phyloP scores from a whole-genome alignment of 2,113 vertebrate genomes.

The Camelus dromedarius region DNA sequence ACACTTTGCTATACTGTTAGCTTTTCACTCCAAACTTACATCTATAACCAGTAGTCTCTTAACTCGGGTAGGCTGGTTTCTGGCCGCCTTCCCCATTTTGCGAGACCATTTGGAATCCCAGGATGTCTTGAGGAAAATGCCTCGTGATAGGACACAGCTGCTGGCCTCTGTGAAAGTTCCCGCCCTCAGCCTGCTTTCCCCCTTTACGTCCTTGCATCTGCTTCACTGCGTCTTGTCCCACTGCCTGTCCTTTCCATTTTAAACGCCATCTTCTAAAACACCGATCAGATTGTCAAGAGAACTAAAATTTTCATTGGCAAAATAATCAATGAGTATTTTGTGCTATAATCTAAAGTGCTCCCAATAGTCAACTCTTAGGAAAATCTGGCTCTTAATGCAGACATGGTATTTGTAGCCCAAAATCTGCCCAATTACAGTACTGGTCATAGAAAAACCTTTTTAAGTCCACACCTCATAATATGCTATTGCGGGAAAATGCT shows the following conservation, averaged over 20 bases:
- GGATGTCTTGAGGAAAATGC: not conserved
- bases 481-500: constrained; percentile 52
- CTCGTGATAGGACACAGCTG: too few relatives aligned
- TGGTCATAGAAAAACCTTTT: constrained; percentile 42
- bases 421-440: constrained; percentile 44
- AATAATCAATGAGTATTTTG: constrained; percentile 57
- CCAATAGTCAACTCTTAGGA: constrained; percentile 2
- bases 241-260: not conserved
- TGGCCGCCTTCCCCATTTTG: not conserved
- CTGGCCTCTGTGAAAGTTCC: not conserved
- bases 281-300: not conserved
- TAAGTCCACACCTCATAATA: constrained; percentile 51
- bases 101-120: not conserved
- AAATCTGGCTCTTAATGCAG: constrained; percentile 39
- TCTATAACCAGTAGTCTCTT: not conserved
- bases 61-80: not conserved
- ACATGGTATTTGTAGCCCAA: not conserved
- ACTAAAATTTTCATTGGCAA: constrained; percentile 42
- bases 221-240: not conserved
- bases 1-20: not conserved
- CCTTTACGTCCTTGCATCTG: not conserved
- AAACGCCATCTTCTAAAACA: constrained; percentile 37
- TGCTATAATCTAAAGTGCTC: constrained; percentile 17
- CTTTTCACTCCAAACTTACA: not conserved
- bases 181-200: not conserved